phyloP scores from a whole-genome alignment of 1,140 invertebrate genomes.

The Rhizoglyphus robini region DNA sequence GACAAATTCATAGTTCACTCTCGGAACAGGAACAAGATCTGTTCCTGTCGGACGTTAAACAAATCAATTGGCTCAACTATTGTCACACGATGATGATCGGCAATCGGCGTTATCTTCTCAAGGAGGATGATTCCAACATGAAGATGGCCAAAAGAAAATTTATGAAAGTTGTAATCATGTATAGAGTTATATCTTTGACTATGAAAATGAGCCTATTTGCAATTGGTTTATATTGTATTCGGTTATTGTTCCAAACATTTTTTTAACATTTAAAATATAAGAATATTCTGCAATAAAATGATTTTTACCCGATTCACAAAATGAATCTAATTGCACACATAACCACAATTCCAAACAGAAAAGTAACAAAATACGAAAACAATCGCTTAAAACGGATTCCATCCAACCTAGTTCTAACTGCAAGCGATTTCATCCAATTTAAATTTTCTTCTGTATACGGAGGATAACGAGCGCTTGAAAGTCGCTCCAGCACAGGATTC shows the following conservation, averaged over 20 bases:
- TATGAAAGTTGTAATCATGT: too few relatives aligned
- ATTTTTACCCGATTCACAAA: too few relatives aligned
- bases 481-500: slow-evolving; percentile 27
- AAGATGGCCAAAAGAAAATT: too few relatives aligned
- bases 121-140: slow-evolving; percentile 44
- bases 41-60: slow-evolving; percentile 53
- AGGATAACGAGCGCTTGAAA: slow-evolving; percentile 35
- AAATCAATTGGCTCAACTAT: slow-evolving; percentile 50
- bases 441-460: slow-evolving; percentile 37
- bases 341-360: too few relatives aligned
- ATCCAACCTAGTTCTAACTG: not conserved
- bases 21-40: slow-evolving; percentile 25
- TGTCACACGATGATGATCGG: slow-evolving; percentile 31
- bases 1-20: slow-evolving; percentile 36
- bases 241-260: too few relatives aligned
- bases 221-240: too few relatives aligned
- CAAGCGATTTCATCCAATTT: not conserved
- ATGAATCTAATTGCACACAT: too few relatives aligned
- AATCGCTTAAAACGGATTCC: not conserved
- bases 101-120: slow-evolving; percentile 19
- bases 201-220: too few relatives aligned
- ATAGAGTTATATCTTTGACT: too few relatives aligned
- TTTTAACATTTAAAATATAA: too few relatives aligned
- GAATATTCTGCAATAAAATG: too few relatives aligned
- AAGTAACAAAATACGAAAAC: not conserved